Evolutionary conservation across 2,113 vertebrate species (phyloP).

Genomic region (Anser brachyrhynchus): DNA sequence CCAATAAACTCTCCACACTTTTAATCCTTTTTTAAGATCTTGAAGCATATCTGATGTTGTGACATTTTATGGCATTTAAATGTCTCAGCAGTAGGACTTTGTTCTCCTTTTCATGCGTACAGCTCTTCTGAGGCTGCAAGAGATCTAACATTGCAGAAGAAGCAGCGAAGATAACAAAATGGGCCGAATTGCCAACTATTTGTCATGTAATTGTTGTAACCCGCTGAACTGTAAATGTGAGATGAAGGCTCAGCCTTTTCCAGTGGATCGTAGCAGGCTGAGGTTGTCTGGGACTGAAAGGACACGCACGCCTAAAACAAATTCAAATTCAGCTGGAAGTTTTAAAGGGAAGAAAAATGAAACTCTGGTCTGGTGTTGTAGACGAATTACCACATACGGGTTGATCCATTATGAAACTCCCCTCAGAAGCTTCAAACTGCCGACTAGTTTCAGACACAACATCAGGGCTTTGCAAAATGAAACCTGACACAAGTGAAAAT

Average conservation of each 20-base stretch:
- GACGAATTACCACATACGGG: neutral
- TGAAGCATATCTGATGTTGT: constrained; percentile 9
- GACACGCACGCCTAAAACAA: neutral
- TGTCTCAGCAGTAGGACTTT: neutral
- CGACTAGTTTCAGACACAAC: neutral
- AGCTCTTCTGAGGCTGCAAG: neutral
- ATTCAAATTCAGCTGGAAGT: constrained; percentile 1
- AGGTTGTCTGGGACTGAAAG: neutral
- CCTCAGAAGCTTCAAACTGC: constrained; percentile 36
- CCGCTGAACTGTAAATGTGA: neutral
- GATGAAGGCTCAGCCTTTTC: neutral
- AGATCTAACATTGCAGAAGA: neutral
- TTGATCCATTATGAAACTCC: constrained; percentile 17
- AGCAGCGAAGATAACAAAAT: neutral
- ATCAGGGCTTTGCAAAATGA: neutral
- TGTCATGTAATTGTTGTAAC: neutral
- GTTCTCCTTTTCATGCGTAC: neutral
- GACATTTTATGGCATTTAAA: constrained; percentile 56
- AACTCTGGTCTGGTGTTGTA: neutral
- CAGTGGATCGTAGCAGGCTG: neutral
- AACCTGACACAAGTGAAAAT: neutral
- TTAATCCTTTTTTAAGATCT: constrained; percentile 28
- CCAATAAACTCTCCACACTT: neutral
- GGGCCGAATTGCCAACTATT: constrained; percentile 7
- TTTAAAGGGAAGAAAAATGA: neutral